A percentile compares a stretch with the other conserved stretches of the same genome.
Conservation (phyloP, 2,888 invertebrate species). For the Troides helena region DNA sequence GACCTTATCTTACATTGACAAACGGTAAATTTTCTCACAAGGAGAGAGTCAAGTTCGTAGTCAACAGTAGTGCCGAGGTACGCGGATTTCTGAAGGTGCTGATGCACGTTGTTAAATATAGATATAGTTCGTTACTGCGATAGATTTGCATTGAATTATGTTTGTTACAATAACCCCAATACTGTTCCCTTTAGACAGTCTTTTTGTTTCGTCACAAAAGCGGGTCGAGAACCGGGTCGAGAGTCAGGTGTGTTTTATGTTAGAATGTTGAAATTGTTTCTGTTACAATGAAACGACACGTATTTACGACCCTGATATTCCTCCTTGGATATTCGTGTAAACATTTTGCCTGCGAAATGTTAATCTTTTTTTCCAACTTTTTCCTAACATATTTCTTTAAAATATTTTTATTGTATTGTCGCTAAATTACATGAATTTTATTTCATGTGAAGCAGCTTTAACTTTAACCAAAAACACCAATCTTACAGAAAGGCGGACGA, state of each 20-base stretch:
- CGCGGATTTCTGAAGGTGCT: not conserved
- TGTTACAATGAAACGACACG: slow-evolving; percentile 39
- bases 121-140: not conserved
- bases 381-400: not conserved
- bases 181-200: slow-evolving; percentile 12
- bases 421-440: too few species aligned
- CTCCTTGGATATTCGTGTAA: slow-evolving; percentile 17
- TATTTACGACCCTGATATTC: slow-evolving; percentile 45
- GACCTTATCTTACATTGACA: too few species aligned
- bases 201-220: slow-evolving; percentile 21
- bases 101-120: not conserved
- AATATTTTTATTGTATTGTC: too few species aligned
- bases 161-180: slow-evolving; percentile 25
- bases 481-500: too few species aligned
- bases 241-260: slow-evolving; percentile 63
- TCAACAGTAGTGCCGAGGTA: too few species aligned
- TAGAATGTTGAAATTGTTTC: slow-evolving; percentile 60
- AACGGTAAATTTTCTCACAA: too few species aligned
- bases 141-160: slow-evolving; percentile 9
- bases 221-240: slow-evolving; percentile 37
- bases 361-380: not conserved
- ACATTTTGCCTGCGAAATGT: not conserved
- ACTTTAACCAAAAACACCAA: too few species aligned
- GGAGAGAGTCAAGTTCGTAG: too few species aligned
- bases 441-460: too few species aligned